Evolutionary conservation across 2,888 invertebrate species (phyloP), one percentile per base, ranked within the genome.

Genomic region (Magallana nippona): DNA sequence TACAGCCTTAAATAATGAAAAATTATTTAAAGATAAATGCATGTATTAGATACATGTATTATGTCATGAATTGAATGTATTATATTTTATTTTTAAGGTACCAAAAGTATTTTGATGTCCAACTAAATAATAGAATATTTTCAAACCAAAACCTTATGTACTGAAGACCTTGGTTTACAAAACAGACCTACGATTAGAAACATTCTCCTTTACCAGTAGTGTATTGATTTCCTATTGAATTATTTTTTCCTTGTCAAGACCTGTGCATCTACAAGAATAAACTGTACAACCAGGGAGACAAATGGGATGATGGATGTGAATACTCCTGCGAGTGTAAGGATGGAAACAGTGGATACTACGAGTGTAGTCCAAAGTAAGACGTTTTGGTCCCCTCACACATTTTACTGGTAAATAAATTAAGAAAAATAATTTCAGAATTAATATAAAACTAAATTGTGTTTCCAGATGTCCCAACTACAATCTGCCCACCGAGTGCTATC

Each of bases 221-320:
- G 15, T 44, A n/a, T 15, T 27, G 32, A 60, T 83, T 56, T 22
- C n/a, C 55, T 32, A 85, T 44, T 44, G 44, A 44, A 44, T 44
- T 44, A 3, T 44, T 44, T 27, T 44, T 44, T 44, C 44, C 8
- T 44, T 44, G 44, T 87, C 22, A 80, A 89, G 89, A 86, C 82
- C 86, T 89, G 78, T 89, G 89, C 87, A 86, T 89, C 55, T 92
- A 91, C 88, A 89, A 90, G 85, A 86, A 86, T 57, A 83, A 83
- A 55, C 81, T 88, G 19, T 91, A 92, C 87, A 87, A 89, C 81
- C 87, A 89, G 27, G 91, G 91, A 10, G 88, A 90, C 63, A 87
- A 84, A 17, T 92, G 92, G 92, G 88, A 91, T n/a, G 92, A 92
- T 86, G 91, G 89, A 11, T 92, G 92, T 87, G 89, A 91, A 32